Evolutionary conservation across 2,797 vertebrate species (phyloP).

Genomic region (Tokudaia tokunoshimensis): DNA sequence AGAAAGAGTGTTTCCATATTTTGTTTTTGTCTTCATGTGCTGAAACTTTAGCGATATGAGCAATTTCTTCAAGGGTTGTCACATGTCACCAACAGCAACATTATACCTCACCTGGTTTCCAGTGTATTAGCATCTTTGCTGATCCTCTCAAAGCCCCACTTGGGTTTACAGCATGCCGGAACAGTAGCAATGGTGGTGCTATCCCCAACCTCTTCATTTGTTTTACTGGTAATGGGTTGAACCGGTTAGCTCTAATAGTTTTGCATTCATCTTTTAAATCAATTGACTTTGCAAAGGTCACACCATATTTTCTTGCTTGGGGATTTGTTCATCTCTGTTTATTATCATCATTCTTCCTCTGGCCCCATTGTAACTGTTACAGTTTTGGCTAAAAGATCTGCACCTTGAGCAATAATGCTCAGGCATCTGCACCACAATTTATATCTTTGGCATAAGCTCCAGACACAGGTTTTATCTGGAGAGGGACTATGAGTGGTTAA

Average conservation of each 20-base stretch:
- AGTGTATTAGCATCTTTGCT: background rate
- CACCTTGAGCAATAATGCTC: background rate
- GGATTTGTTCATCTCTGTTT: background rate
- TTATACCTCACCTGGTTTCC: background rate
- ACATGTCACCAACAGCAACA: too few species aligned
- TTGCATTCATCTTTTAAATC: background rate
- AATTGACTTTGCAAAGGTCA: background rate
- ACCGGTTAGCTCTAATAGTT: background rate
- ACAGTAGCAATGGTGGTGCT: background rate
- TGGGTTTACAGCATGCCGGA: background rate
- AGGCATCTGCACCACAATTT: background rate
- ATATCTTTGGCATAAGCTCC: background rate
- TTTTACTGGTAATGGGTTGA: background rate
- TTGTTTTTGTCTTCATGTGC: background rate
- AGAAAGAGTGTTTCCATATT: background rate
- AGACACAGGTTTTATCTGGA: background rate
- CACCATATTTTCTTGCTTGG: background rate
- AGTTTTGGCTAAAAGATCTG: background rate
- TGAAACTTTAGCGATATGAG: background rate
- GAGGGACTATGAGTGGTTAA: background rate
- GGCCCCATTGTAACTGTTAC: background rate
- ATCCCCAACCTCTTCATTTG: background rate
- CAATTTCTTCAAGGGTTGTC: background rate
- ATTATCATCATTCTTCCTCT: background rate
- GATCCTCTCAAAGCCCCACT: background rate